These are phyloP conservation scores for Salvelinus namaycush DNA, from an alignment of 2,113 vertebrate genomes.

Conservation along the genomic window DNA sequence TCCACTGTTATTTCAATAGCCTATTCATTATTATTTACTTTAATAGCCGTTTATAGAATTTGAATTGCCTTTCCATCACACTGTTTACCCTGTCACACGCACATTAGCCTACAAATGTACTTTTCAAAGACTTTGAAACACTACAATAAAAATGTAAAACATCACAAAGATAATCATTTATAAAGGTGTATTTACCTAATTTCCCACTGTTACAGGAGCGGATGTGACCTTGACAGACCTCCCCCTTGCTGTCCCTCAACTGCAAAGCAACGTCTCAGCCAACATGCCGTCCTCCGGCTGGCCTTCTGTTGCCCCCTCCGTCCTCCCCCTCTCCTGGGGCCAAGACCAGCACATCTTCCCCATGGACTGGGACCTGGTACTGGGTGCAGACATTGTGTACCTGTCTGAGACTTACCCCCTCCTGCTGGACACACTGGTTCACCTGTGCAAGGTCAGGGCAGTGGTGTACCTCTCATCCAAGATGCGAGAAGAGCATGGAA, in stretches of 20 bases:
- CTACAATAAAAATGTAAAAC: no score
- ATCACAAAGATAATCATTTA: no score
- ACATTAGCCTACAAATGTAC: no score
- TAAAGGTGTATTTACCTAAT: not conserved
- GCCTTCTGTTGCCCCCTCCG: slow-evolving; percentile 49
- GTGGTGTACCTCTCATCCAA: slow-evolving; percentile 79
- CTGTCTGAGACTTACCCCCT: slow-evolving; percentile 76
- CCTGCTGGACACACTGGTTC: slow-evolving; percentile 78
- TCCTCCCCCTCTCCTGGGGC: slow-evolving; percentile 82
- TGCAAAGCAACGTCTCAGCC: slow-evolving; percentile 75
- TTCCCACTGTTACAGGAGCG: slow-evolving; percentile 69
- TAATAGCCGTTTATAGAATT: no score
- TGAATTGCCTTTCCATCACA: no score
- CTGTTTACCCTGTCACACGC: no score
- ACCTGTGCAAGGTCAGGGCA: slow-evolving; percentile 73
- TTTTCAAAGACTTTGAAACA: no score
- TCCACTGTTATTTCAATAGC: no score
- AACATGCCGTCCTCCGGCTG: slow-evolving; percentile 70
- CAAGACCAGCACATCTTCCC: slow-evolving; percentile 76
- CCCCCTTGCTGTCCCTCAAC: slow-evolving; percentile 77
- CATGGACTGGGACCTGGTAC: slow-evolving; percentile 80
- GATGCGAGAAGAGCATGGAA: slow-evolving; percentile 79
- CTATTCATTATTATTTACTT: no score
- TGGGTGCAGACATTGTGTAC: slow-evolving; percentile 85
- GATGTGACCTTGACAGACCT: slow-evolving; percentile 85